Conservation (phyloP, 1,140 invertebrate genomes). For the Drosophila tani region DNA sequence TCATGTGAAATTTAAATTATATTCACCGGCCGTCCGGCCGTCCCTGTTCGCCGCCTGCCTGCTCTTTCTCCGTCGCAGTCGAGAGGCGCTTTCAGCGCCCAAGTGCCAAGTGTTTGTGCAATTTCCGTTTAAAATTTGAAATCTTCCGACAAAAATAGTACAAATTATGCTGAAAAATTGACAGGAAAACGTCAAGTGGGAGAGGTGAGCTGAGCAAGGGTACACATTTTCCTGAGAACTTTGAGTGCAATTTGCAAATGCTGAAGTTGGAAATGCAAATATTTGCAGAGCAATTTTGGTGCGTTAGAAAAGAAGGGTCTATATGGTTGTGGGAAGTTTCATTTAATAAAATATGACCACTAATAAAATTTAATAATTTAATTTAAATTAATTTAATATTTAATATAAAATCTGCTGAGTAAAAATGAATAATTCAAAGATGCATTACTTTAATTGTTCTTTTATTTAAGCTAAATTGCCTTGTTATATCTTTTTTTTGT, state of each 20-base stretch:
- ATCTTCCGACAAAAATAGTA: slow-evolving; percentile 69
- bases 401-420: background rate
- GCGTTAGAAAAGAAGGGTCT: slow-evolving; percentile 5
- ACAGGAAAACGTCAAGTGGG: slow-evolving; percentile 62
- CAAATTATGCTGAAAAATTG: slow-evolving; percentile 76
- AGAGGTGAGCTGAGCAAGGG: slow-evolving; percentile 28
- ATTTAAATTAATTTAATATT: too few relatives aligned
- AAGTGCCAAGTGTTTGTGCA: slow-evolving; percentile 80
- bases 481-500: background rate
- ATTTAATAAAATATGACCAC: background rate
- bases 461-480: too few relatives aligned
- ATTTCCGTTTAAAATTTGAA: slow-evolving; percentile 79
- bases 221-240: slow-evolving; percentile 74
- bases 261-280: slow-evolving; percentile 42
- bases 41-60: slow-evolving; percentile 26
- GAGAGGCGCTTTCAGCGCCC: slow-evolving; percentile 43
- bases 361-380: too few relatives aligned
- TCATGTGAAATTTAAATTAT: slow-evolving; percentile 81
- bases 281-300: slow-evolving; percentile 43
- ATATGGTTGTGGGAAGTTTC: background rate
- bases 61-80: slow-evolving; percentile 12
- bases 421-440: too few relatives aligned
- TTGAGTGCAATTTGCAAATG: slow-evolving; percentile 59
- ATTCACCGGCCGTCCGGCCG: slow-evolving; percentile 15
- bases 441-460: too few relatives aligned